These are phyloP conservation scores for Orthonyx spaldingii DNA, from an alignment of 2,113 vertebrate species.

Conservation along the genomic window DNA sequence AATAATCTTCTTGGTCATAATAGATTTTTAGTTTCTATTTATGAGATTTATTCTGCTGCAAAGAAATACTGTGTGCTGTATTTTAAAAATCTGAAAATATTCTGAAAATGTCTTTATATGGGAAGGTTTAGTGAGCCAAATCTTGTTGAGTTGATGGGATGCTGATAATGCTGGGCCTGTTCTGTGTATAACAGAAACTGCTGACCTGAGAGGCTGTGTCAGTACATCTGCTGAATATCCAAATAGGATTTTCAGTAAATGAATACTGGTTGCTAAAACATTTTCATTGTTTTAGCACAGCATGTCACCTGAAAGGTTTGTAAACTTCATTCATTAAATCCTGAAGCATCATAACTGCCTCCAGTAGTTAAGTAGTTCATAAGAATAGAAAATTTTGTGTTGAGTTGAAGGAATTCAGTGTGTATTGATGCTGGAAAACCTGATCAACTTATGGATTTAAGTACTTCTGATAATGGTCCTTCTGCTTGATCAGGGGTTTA, in stretches of 20 bases:
- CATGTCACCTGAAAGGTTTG: not conserved
- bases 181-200: no score
- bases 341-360: not conserved
- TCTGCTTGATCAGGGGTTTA: not conserved
- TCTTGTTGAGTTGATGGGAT: not conserved
- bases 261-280: not conserved
- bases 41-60: not conserved
- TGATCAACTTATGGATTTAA: not conserved
- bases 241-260: not conserved
- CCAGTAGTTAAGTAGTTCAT: not conserved
- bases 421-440: not conserved
- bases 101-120: not conserved
- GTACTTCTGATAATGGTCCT: not conserved
- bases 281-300: not conserved
- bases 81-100: not conserved
- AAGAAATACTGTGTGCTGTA: not conserved
- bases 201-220: no score
- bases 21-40: not conserved
- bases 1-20: not conserved
- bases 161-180: not conserved
- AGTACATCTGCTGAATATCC: not conserved
- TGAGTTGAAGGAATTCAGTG: not conserved
- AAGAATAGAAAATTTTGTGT: not conserved
- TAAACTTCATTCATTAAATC: not conserved
- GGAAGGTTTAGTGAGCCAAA: not conserved